A percentile compares a stretch with the other conserved stretches of the same genome.
Conservation (phyloP, 2,113 vertebrate genomes). For the Gavialis gangeticus region DNA sequence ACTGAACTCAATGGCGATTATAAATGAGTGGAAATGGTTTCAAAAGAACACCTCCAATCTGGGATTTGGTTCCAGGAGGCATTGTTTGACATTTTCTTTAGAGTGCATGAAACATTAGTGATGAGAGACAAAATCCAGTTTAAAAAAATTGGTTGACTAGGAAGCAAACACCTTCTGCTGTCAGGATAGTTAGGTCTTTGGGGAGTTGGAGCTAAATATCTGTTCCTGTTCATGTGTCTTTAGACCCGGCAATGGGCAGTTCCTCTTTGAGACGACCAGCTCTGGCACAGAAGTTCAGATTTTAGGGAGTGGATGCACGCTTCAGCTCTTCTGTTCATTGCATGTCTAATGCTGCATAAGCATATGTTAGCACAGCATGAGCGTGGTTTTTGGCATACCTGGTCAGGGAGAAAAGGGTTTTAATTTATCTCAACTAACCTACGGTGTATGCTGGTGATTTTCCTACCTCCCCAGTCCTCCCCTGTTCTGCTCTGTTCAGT, state of each 20-base stretch:
- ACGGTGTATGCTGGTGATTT: not conserved
- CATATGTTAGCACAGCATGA: accelerated
- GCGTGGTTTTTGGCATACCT: too few species aligned
- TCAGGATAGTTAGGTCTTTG: not conserved
- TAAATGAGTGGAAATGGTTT: not conserved
- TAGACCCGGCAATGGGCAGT: not conserved
- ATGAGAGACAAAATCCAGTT: slow-evolving; percentile 55
- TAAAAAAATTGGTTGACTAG: slow-evolving; percentile 17
- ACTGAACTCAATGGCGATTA: not conserved
- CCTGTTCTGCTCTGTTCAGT: not conserved
- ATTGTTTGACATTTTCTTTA: slow-evolving; percentile 8
- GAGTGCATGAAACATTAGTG: slow-evolving; percentile 41
- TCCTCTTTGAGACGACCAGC: accelerated
- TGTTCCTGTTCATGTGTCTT: accelerated
- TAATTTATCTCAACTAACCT: not conserved
- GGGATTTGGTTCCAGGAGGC: not conserved
- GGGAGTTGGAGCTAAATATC: not conserved
- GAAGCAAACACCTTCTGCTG: not conserved
- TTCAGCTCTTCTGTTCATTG: not conserved
- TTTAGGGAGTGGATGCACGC: not conserved
- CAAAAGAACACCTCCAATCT: not conserved
- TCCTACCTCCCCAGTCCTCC: not conserved
- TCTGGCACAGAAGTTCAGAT: not conserved
- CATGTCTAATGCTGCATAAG: not conserved
- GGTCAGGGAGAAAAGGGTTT: not conserved